These are phyloP conservation scores for Tetragonula clypearis DNA, from an alignment of 1,140 invertebrate genomes.

Conservation along the genomic window DNA sequence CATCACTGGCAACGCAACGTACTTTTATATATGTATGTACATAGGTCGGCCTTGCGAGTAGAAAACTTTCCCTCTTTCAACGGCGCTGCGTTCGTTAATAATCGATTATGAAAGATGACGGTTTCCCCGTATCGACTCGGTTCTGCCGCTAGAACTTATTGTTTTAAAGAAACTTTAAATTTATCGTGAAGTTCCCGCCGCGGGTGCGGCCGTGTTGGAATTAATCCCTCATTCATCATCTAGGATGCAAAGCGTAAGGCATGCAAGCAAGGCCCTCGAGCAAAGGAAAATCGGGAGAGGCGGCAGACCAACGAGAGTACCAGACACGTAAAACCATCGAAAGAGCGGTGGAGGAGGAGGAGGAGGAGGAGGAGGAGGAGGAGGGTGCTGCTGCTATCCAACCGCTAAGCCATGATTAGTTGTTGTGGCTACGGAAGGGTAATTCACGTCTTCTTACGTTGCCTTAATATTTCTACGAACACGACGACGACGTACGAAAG, in stretches of 20 bases:
- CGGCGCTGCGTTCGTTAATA: slow-evolving; percentile 74
- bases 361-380: no score
- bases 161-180: slow-evolving; percentile 75
- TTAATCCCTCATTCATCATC: slow-evolving; percentile 76
- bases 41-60: slow-evolving; percentile 57
- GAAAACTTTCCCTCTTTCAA: slow-evolving; percentile 70
- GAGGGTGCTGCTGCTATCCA: slow-evolving; percentile 22
- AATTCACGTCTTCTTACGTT: slow-evolving; percentile 40
- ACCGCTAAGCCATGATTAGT: slow-evolving; percentile 70
- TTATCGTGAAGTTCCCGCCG: slow-evolving; percentile 71
- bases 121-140: slow-evolving; percentile 69
- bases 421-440: slow-evolving; percentile 66
- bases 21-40: slow-evolving; percentile 58
- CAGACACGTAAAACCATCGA: not conserved
- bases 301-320: not conserved
- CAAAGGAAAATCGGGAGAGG: not conserved
- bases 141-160: slow-evolving; percentile 67
- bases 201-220: slow-evolving; percentile 52
- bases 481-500: no score
- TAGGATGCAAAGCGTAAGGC: slow-evolving; percentile 54
- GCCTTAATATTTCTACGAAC: not conserved
- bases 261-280: slow-evolving; percentile 19
- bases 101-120: slow-evolving; percentile 77
- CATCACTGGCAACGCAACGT: slow-evolving; percentile 59
- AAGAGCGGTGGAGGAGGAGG: not conserved